Base-by-base conservation (phyloP, 2,888 invertebrate species). In the Pachydiplax longipennis region DNA sequence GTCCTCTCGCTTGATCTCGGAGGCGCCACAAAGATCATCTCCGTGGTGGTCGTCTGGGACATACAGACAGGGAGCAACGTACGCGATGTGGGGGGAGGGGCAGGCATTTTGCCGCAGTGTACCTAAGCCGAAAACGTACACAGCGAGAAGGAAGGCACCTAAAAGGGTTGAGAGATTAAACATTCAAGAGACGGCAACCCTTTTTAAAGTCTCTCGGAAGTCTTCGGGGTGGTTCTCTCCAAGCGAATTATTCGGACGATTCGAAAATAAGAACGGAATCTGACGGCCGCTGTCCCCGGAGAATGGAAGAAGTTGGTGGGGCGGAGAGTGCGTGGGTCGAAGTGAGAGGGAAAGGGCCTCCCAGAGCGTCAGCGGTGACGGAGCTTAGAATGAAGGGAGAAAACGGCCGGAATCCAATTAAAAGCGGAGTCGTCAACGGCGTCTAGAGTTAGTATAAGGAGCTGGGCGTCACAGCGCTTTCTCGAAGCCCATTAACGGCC, bases 61-160 rank as follows among this genome's bases (percentile, higher is more conserved):
- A 73, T 73, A 73, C 25, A 13, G 73, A 31, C 12, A 73, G 65
- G 65, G 65, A 65, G 25, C n/a, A 25, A 65, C 22, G 58, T 22
- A n/a, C 31, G 58, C 58, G 35, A 22, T 35, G 58, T 10, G 80
- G 73, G 90, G 40, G 40, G 31, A 22, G 81, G 37, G 44, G 18
- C 25, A 65, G 93, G 93, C 93, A 94, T 94, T 93, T 93, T 93
- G 93, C 93, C 93, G 31, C 37, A 87, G 61, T 22, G 61, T 87
- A 83, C 83, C 31, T 35, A 12, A 87, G 87, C 61, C 61, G 37
- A 61, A 87, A 87, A 87, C 31, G 61, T 61, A 61, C 53, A 61
- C 35, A 37, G 61, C 48, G 31, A 73, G 31, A 37, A 87, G 35
- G 81, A 81, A 53, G 35, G 58, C 83, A 61, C 58, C 87, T 65